phyloP scores from a whole-genome alignment of 2,797 vertebrate genomes.

The Heterohyrax brucei region DNA sequence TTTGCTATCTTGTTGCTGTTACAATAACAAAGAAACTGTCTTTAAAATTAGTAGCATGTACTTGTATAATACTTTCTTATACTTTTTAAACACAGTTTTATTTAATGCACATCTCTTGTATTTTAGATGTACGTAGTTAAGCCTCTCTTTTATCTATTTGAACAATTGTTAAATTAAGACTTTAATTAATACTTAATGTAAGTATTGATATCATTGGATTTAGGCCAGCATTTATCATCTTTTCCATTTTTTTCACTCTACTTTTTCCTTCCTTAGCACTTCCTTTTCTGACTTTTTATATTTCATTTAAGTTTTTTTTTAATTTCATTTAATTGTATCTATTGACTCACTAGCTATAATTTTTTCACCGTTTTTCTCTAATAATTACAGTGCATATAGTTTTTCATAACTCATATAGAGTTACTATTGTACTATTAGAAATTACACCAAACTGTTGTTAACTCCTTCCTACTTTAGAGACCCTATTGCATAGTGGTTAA shows the following conservation, averaged over 20 bases:
- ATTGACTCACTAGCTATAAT: neutral
- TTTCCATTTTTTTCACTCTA: neutral
- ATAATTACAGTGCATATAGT: neutral
- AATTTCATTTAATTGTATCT: too few species aligned
- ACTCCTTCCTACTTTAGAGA: too few species aligned
- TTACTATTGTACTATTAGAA: neutral
- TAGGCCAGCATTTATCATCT: neutral
- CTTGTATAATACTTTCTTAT: neutral
- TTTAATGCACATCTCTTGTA: neutral
- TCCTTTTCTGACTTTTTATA: neutral
- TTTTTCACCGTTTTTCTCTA: neutral
- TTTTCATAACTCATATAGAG: neutral
- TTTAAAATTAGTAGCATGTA: too few species aligned
- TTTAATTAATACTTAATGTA: neutral
- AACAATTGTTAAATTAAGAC: neutral
- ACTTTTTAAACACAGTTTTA: slow-evolving; percentile 3
- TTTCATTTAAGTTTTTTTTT: too few species aligned
- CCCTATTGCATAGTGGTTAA: too few species aligned
- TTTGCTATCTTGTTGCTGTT: too few species aligned
- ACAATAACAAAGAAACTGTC: too few species aligned
- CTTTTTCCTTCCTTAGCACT: neutral
- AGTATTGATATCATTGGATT: neutral
- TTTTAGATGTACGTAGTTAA: neutral
- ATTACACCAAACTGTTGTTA: too few species aligned
- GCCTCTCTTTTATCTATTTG: neutral